Evolutionary conservation across 2,888 invertebrate species (phyloP).

Genomic region (Omphaloscelis lunosa): DNA sequence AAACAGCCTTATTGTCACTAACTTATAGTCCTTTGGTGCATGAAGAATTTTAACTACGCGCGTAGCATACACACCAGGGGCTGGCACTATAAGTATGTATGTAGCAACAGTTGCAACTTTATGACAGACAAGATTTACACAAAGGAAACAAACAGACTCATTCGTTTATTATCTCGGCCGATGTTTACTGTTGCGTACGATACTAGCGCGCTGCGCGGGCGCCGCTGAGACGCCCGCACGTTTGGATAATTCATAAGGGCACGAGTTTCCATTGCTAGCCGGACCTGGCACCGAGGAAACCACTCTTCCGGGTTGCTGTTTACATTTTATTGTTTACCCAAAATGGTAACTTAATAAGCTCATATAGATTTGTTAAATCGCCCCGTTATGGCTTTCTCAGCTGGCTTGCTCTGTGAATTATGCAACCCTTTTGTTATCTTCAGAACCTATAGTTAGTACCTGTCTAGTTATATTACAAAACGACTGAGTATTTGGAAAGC

Average conservation of each 20-base stretch:
- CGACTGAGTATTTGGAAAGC: constrained; percentile 56
- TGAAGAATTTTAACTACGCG: constrained; percentile 52
- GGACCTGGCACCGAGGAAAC: constrained; percentile 71
- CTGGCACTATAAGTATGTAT: constrained; percentile 56
- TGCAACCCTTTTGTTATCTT: constrained; percentile 68
- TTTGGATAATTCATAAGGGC: constrained; percentile 89
- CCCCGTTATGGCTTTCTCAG: constrained; percentile 52
- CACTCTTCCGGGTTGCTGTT: constrained; percentile 79
- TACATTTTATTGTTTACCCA: constrained; percentile 72
- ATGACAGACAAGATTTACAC: constrained; percentile 76
- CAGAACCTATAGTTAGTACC: constrained; percentile 50
- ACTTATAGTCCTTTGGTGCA: constrained; percentile 54
- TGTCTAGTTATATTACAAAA: constrained; percentile 64
- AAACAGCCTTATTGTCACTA: constrained; percentile 58
- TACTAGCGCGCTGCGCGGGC: constrained; percentile 72
- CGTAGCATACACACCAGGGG: constrained; percentile 46
- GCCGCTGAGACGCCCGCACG: constrained; percentile 82
- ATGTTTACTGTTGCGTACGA: constrained; percentile 80
- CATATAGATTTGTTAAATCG: constrained; percentile 65
- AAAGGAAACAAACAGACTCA: constrained; percentile 75
- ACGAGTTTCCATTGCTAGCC: constrained; percentile 73
- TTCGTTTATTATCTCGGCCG: constrained; percentile 80
- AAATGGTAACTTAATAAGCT: constrained; percentile 76
- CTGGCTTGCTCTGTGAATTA: constrained; percentile 55
- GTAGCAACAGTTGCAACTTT: constrained; percentile 74